phyloP scores from a whole-genome alignment of 1,140 invertebrate genomes.

The Conopomorpha cramerella region DNA sequence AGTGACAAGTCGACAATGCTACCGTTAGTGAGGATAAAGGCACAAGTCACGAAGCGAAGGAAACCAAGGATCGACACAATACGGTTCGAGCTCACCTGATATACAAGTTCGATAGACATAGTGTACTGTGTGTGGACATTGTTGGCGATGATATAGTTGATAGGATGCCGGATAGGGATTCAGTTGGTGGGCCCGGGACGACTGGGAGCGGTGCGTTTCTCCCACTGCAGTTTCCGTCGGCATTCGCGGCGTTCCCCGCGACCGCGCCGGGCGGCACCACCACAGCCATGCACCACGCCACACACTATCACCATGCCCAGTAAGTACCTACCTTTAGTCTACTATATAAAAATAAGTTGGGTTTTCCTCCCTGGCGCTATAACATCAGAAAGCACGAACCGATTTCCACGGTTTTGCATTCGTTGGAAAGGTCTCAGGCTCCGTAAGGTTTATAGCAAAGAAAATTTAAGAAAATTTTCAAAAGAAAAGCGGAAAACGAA shows the following conservation, averaged over 20 bases:
- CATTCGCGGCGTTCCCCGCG: conserved; percentile 64
- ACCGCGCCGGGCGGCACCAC: conserved; percentile 47
- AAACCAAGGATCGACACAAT: conserved; percentile 21
- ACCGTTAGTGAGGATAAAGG: conserved; percentile 14
- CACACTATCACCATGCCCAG: conserved; percentile 52
- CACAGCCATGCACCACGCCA: conserved; percentile 44
- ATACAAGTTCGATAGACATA: conserved; percentile 11
- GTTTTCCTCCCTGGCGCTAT: too few species aligned
- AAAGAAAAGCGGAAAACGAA: too few species aligned
- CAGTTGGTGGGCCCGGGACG: conserved; percentile 45
- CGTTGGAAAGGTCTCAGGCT: too few species aligned
- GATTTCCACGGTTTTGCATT: too few species aligned
- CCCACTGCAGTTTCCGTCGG: conserved; percentile 68
- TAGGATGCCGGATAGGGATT: conserved; percentile 58
- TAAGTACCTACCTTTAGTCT: too few species aligned
- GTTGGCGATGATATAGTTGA: conserved; percentile 3
- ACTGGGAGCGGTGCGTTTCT: conserved; percentile 47
- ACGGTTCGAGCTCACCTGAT: conserved; percentile 42
- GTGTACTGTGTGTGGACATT: conserved; percentile 11
- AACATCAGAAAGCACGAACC: too few species aligned
- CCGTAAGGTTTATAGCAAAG: too few species aligned
- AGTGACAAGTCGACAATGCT: conserved; percentile 21
- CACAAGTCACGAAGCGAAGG: conserved; percentile 19
- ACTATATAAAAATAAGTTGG: too few species aligned
- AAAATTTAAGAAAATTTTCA: too few species aligned